Evolutionary conservation across 2,888 invertebrate genomes (phyloP).

Genomic region (Rotaria socialis): DNA sequence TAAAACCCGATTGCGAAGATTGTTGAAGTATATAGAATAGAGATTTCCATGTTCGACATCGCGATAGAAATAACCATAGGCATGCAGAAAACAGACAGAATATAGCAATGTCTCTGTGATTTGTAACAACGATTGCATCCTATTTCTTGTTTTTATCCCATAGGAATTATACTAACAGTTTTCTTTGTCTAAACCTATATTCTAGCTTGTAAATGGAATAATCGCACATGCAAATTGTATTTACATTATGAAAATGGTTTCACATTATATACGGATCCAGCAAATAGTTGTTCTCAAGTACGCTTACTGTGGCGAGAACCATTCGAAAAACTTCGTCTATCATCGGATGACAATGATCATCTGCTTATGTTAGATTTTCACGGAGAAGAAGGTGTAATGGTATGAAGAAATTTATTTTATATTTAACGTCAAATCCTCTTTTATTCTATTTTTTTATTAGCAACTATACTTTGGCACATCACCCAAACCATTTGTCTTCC

Average conservation of each 20-base stretch:
- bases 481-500: conserved; percentile 96
- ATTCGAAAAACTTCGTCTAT: conserved; percentile 84
- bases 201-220: conserved; percentile 66
- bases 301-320: conserved; percentile 72
- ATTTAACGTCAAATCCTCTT: conserved; percentile 32
- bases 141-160: too few relatives aligned
- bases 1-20: too few relatives aligned
- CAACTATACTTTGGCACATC: conserved; percentile 93
- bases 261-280: conserved; percentile 61
- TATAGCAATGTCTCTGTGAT: too few relatives aligned
- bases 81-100: too few relatives aligned
- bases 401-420: conserved; percentile 48
- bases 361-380: conserved; percentile 89
- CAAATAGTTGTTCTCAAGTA: background rate
- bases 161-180: too few relatives aligned
- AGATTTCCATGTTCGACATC: too few relatives aligned
- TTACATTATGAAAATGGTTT: conserved; percentile 82
- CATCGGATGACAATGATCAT: conserved; percentile 86
- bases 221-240: conserved; percentile 70
- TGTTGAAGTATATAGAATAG: too few relatives aligned
- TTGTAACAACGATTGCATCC: too few relatives aligned
- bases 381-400: conserved; percentile 67
- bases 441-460: conserved; percentile 62
- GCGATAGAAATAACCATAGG: too few relatives aligned
- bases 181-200: too few relatives aligned